These are phyloP conservation scores for Umimayanthus kanabou DNA, from an alignment of 92 coral and sea anemone genomes.

Conservation along the genomic window DNA sequence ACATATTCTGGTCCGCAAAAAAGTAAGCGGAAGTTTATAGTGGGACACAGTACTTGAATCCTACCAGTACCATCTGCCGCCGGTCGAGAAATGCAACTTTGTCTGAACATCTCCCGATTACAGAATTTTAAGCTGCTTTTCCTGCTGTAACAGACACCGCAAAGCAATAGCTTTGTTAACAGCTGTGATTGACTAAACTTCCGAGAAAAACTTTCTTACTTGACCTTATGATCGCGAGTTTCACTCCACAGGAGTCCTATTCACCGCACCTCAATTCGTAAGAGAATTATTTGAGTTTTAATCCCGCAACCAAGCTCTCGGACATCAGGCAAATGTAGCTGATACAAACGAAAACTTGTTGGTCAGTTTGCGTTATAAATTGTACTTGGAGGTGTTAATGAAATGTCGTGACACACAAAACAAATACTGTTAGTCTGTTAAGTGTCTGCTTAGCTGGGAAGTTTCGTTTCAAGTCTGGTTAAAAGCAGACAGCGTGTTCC, in stretches of 20 bases:
- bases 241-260: background rate
- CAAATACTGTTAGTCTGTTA: background rate
- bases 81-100: background rate
- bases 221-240: background rate
- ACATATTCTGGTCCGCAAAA: background rate
- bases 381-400: background rate
- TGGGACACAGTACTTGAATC: background rate
- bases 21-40: background rate
- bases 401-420: background rate
- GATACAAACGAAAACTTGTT: background rate
- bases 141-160: background rate
- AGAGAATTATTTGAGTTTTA: background rate
- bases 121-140: background rate
- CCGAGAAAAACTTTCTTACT: background rate
- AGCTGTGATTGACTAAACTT: background rate
- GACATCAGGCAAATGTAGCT: background rate
- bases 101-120: background rate
- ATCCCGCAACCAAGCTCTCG: background rate
- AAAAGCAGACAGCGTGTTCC: background rate
- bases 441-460: background rate
- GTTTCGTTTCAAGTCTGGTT: background rate
- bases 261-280: background rate
- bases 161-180: background rate
- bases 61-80: constrained; percentile 4
- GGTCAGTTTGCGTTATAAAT: background rate